Conservation (phyloP, 2,113 vertebrate species). For the Pithys albifrons region DNA sequence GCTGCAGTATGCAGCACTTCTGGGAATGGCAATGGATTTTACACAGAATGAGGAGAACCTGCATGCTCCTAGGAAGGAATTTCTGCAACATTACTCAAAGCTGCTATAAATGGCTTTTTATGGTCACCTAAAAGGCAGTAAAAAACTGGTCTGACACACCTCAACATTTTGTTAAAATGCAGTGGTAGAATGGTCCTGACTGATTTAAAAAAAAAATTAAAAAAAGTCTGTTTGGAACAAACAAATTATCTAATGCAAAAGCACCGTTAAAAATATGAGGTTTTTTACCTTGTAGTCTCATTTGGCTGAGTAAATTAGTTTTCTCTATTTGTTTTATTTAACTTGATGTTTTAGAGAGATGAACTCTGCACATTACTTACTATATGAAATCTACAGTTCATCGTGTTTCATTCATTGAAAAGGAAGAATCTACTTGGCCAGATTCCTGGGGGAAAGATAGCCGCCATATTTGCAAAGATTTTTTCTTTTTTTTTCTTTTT, state of each 20-base stretch:
- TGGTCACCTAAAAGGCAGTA: neutral
- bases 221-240: neutral
- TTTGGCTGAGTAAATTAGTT: neutral
- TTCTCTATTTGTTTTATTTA: neutral
- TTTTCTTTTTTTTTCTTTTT: neutral
- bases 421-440: constrained; percentile 61
- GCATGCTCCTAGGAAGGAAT: neutral
- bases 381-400: constrained; percentile 52
- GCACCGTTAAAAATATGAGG: rapidly evolving
- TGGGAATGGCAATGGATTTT: neutral
- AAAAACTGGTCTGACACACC: neutral
- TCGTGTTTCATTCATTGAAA: constrained; percentile 50
- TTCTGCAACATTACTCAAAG: neutral
- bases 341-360: neutral
- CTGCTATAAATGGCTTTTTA: neutral
- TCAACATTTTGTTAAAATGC: neutral
- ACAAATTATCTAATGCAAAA: neutral
- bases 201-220: neutral
- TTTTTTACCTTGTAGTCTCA: neutral
- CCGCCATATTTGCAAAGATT: constrained; percentile 62
- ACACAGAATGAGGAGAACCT: neutral
- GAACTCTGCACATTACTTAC: neutral
- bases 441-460: constrained; percentile 62
- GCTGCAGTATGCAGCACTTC: neutral
- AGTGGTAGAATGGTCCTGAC: neutral